Percentiles rank a stretch among this genome's conserved stretches.
Evolutionary conservation across 2,888 invertebrate genomes (phyloP).

Genomic region (Mactromeris polynyma): DNA sequence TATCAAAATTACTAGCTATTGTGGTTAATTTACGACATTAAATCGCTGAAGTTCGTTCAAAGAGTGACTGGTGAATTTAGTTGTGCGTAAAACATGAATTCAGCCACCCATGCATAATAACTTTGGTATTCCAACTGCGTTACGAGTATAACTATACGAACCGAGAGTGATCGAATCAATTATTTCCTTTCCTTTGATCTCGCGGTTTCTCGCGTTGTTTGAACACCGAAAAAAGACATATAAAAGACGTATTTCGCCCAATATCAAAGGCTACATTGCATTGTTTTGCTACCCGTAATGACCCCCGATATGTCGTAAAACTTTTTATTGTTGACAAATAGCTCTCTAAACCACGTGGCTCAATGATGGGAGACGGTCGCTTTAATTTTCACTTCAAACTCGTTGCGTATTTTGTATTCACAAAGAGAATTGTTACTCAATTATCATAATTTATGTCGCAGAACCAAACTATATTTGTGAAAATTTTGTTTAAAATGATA

Average conservation of each 20-base stretch:
- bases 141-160: slow-evolving; percentile 35
- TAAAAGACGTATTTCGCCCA: background rate
- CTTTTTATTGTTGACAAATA: background rate
- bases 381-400: background rate
- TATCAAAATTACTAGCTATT: slow-evolving; percentile 49
- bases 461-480: slow-evolving; percentile 20
- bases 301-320: slow-evolving; percentile 19
- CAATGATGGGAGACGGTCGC: background rate
- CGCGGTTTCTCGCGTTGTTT: slow-evolving; percentile 35
- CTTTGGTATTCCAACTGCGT: slow-evolving; percentile 32
- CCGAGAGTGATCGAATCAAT: slow-evolving; percentile 53
- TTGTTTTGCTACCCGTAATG: slow-evolving; percentile 30
- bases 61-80: slow-evolving; percentile 55
- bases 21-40: slow-evolving; percentile 47
- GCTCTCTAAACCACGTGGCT: background rate
- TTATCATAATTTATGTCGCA: slow-evolving; percentile 35
- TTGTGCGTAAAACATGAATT: slow-evolving; percentile 53
- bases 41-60: slow-evolving; percentile 42
- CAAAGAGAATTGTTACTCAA: slow-evolving; percentile 28
- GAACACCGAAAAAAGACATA: background rate
- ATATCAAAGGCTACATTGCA: slow-evolving; percentile 18
- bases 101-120: slow-evolving; percentile 58
- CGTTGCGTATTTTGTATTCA: background rate
- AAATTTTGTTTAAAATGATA: slow-evolving; percentile 12
- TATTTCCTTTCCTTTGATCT: slow-evolving; percentile 46